phyloP scores from a whole-genome alignment of 2,888 invertebrate species.

The Invenusta paracnida region DNA sequence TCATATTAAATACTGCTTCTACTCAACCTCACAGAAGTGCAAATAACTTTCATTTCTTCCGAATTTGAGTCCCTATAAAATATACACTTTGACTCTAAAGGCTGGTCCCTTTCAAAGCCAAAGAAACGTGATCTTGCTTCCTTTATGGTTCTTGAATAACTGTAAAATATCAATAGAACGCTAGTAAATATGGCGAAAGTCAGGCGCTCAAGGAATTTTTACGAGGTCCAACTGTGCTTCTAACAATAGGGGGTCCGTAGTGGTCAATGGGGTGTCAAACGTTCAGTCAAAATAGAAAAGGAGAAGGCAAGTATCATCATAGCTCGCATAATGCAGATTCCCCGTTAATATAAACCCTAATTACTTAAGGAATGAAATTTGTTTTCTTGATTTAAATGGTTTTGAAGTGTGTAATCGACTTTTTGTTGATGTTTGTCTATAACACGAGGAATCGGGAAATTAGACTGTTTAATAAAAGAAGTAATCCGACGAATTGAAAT shows the following conservation, averaged over 20 bases:
- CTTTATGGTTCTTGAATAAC: neutral
- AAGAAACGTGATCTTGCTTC: neutral
- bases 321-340: neutral
- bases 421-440: too few relatives aligned
- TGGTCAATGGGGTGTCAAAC: neutral
- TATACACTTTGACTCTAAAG: too few relatives aligned
- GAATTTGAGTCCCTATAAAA: too few relatives aligned
- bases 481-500: too few relatives aligned
- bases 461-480: too few relatives aligned
- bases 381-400: neutral
- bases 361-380: slow-evolving; percentile 7
- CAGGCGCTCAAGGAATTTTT: neutral
- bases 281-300: neutral
- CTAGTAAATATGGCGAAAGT: neutral
- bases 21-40: too few relatives aligned
- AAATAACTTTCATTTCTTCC: too few relatives aligned
- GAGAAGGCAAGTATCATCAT: neutral
- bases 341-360: neutral
- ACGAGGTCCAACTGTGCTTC: neutral
- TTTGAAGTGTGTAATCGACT: slow-evolving; percentile 29
- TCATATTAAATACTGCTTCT: too few relatives aligned
- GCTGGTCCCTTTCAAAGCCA: too few relatives aligned
- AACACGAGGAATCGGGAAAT: too few relatives aligned
- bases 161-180: neutral
- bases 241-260: neutral